Conservation (phyloP, 2,888 invertebrate genomes). For the Patella depressa region DNA sequence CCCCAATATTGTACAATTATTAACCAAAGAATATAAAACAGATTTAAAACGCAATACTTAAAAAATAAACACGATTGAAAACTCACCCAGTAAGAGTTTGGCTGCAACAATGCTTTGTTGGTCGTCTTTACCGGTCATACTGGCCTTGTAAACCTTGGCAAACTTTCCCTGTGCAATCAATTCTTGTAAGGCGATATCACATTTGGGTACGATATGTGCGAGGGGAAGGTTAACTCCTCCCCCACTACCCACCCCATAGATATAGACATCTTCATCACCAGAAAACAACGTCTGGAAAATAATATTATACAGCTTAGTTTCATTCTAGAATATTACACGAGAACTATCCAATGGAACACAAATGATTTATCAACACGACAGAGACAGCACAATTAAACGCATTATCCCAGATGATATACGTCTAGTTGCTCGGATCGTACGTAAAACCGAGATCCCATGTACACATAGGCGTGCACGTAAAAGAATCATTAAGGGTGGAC, state of each 20-base stretch:
- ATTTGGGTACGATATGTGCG: constrained; percentile 7
- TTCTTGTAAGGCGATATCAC: constrained; percentile 16
- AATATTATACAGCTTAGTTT: background rate
- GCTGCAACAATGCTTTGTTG: constrained; percentile 20
- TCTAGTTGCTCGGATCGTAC: no score
- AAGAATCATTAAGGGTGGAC: no score
- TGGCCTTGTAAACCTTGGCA: constrained; percentile 27
- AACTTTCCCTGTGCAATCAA: constrained; percentile 29
- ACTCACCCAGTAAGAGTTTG: constrained; percentile 26
- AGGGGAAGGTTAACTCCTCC: constrained; percentile 15
- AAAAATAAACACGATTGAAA: background rate
- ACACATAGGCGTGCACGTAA: no score
- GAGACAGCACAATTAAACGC: no score
- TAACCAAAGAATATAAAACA: no score
- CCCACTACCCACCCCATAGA: constrained; percentile 13
- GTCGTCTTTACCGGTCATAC: background rate
- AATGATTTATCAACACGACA: no score
- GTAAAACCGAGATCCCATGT: no score
- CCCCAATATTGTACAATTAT: no score
- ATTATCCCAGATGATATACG: no score
- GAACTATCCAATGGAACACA: no score
- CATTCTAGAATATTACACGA: no score
- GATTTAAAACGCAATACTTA: no score
- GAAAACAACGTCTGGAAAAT: background rate
- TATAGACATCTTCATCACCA: constrained; percentile 28